These are phyloP conservation scores for Batillaria attramentaria DNA, from an alignment of 1,140 invertebrate genomes.

Conservation along the genomic window DNA sequence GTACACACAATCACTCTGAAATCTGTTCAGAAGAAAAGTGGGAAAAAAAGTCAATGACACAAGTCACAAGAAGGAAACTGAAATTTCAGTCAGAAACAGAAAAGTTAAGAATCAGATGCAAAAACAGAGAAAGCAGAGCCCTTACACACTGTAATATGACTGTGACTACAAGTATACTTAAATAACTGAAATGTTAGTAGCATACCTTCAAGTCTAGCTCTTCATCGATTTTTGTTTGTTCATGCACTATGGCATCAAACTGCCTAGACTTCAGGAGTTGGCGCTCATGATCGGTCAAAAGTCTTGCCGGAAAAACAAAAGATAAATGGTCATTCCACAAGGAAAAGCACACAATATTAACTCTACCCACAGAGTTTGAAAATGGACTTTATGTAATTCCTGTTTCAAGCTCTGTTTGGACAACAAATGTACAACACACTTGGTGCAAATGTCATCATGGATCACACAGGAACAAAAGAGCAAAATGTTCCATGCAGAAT, in stretches of 20 bases:
- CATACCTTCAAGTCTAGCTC: constrained; percentile 66
- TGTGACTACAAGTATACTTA: not conserved
- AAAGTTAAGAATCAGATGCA: not conserved
- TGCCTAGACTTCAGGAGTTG: constrained; percentile 55
- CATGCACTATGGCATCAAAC: constrained; percentile 61
- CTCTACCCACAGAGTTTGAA: not conserved
- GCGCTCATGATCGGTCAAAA: constrained; percentile 63
- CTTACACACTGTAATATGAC: not conserved
- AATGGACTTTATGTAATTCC: too few relatives aligned
- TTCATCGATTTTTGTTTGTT: constrained; percentile 61
- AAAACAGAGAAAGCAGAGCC: not conserved
- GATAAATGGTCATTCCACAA: not conserved
- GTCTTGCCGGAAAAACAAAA: constrained; percentile 43
- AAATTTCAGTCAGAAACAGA: not conserved
- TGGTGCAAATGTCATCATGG: too few relatives aligned
- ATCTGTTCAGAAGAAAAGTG: too few relatives aligned
- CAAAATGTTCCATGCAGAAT: not conserved
- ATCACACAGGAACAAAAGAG: not conserved
- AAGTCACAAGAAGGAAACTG: too few relatives aligned
- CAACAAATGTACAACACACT: too few relatives aligned
- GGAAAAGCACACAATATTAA: constrained; percentile 18
- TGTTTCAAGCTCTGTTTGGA: too few relatives aligned
- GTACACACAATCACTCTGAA: too few relatives aligned
- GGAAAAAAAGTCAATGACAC: too few relatives aligned
- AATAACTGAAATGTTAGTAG: not conserved